Evolutionary conservation across 2,888 invertebrate genomes (phyloP).

Genomic region (Drosophila mayaguana): DNA sequence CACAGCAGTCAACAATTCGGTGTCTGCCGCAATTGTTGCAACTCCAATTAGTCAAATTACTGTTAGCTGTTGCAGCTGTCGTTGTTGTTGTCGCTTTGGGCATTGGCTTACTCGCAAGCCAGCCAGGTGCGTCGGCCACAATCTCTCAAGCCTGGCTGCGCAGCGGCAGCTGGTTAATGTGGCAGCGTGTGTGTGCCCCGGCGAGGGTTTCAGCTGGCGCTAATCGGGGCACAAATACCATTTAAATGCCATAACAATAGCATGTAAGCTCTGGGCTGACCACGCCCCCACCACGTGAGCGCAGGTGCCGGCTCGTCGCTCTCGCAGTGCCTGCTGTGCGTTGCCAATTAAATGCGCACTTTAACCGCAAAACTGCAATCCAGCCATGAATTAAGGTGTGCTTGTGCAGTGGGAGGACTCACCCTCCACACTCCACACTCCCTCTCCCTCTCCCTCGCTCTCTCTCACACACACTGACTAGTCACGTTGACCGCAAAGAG

Average conservation of each 20-base stretch:
- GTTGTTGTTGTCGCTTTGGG: background rate
- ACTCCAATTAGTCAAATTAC: conserved; percentile 54
- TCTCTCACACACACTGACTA: background rate
- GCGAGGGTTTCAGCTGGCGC: conserved; percentile 51
- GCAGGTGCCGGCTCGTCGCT: conserved; percentile 16
- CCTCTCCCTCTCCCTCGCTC: background rate
- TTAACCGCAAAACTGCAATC: conserved; percentile 52
- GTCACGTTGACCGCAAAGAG: conserved; percentile 47
- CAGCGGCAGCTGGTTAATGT: conserved; percentile 42
- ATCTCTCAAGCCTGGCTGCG: conserved; percentile 58
- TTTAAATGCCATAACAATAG: conserved; percentile 61
- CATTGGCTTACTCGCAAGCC: conserved; percentile 18
- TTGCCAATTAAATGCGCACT: conserved; percentile 56
- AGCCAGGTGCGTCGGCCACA: conserved; percentile 42
- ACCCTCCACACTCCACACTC: too few species aligned
- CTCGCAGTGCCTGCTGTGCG: background rate
- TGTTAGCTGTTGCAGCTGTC: conserved; percentile 13
- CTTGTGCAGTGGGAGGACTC: background rate
- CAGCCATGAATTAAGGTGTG: conserved; percentile 33
- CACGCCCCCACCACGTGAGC: conserved; percentile 10
- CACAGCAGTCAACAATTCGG: background rate
- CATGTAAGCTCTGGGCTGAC: conserved; percentile 44
- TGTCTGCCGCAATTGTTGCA: conserved; percentile 16
- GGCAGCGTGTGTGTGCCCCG: conserved; percentile 14
- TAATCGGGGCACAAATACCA: conserved; percentile 71